Evolutionary conservation across 2,888 invertebrate genomes (phyloP).

Genomic region (Agriopis leucophaearia): DNA sequence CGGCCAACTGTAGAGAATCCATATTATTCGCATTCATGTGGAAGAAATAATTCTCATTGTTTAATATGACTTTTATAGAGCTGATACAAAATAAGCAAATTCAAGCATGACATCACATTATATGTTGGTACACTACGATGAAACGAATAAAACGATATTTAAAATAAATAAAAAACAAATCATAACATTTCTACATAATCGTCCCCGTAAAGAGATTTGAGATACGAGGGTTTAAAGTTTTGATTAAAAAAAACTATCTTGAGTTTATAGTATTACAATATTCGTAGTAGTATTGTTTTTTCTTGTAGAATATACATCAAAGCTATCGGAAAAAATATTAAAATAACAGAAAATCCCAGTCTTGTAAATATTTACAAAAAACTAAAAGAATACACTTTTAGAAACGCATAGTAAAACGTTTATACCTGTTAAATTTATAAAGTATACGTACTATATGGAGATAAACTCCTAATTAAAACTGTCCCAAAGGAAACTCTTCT

Average conservation of each 20-base stretch:
- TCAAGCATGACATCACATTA: slow-evolving; percentile 42
- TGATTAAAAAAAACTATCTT: too few relatives aligned
- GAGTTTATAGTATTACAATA: too few relatives aligned
- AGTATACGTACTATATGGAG: slow-evolving; percentile 66
- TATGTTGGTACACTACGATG: slow-evolving; percentile 36
- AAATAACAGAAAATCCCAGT: too few relatives aligned
- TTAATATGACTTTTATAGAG: slow-evolving; percentile 61
- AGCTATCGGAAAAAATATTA: too few relatives aligned
- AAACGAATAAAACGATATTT: background rate
- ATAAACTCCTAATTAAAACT: slow-evolving; percentile 75
- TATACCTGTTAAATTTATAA: slow-evolving; percentile 78
- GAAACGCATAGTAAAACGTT: slow-evolving; percentile 65
- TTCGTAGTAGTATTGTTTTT: too few relatives aligned
- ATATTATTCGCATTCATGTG: slow-evolving; percentile 52
- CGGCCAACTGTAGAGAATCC: slow-evolving; percentile 26
- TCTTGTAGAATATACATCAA: too few relatives aligned
- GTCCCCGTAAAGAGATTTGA: too few relatives aligned
- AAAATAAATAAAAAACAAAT: background rate
- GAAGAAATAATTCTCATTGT: slow-evolving; percentile 57
- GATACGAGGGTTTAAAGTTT: too few relatives aligned
- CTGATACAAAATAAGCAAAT: slow-evolving; percentile 53
- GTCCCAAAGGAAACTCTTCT: slow-evolving; percentile 91
- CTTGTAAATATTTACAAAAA: too few relatives aligned
- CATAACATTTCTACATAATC: too few relatives aligned
- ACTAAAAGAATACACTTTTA: too few relatives aligned